Evolutionary conservation across 1,140 invertebrate genomes (phyloP), one percentile per base, ranked within the genome.

Genomic region (Brachionus manjavacas): DNA sequence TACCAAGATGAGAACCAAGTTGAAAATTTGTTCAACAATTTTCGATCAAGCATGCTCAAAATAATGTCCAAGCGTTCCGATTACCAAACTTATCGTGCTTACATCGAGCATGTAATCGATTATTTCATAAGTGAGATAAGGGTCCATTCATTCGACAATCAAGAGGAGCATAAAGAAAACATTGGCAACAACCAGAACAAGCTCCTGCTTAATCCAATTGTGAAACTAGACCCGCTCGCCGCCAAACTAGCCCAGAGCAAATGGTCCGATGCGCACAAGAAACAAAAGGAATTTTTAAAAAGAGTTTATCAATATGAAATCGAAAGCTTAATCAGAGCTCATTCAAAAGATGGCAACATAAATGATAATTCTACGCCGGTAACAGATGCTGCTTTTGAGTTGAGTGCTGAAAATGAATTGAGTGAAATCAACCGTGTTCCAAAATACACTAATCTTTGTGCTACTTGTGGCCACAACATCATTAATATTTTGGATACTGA

Each of bases 381-480:
- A 11, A 81, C 52, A 28, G 79, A 68, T 12, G 20, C 23, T 35
- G 79, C 79, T 68, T 81, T 81, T 60, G 49, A 81, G 35, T 11
- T 81, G 9, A 12, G 8, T 25, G 16, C 23, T 14, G 25, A 28
- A 64, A 23, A 52, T 64, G 16, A 9, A 20, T 28, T 46, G 11
- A n/a, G n/a, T 11, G 11, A 1, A 28, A 2, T 81, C 0, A n/a
- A 64, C 4, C 9, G 28, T 20, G 35, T 81, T 3, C 25, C 52
- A 6, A 9, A 60, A 11, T 81, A 64, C 25, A 81, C 79, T 3
- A 81, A 68, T n/a, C 8, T 81, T n/a, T 81, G 23, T 35, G 79
- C 79, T 25, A 81, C 79, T 16, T 81, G 79, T 81, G 79, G 79
- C 25, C 16, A 81, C 23, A 81, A 81, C n/a, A 60, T 81, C 11